phyloP scores from a whole-genome alignment of 2,113 vertebrate species.

The Hucho hucho region DNA sequence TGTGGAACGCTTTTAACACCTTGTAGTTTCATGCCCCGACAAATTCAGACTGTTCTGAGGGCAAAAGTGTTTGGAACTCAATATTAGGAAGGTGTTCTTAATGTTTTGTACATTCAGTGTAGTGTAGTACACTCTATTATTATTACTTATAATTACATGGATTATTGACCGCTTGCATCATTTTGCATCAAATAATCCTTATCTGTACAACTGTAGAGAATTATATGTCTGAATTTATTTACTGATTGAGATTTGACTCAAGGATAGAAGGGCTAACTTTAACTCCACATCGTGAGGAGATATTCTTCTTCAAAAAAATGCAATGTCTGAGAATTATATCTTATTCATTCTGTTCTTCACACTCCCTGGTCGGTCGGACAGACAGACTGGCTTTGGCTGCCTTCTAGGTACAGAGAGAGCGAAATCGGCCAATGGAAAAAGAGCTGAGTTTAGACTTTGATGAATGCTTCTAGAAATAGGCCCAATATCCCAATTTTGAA shows the following conservation, averaged over 20 bases:
- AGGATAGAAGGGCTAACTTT: not conserved
- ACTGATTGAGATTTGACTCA: constrained; percentile 5
- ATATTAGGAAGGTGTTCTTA: not conserved
- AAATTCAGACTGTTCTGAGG: too few relatives aligned
- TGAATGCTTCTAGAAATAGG: too few relatives aligned
- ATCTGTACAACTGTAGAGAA: constrained; percentile 7
- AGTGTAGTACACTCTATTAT: not conserved
- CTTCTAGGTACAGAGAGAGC: too few relatives aligned
- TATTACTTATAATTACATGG: constrained; percentile 30
- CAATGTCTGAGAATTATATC: not conserved
- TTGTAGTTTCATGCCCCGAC: too few relatives aligned
- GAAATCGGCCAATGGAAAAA: too few relatives aligned
- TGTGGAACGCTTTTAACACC: too few relatives aligned
- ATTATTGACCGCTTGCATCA: constrained; percentile 37
- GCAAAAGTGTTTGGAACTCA: not conserved
- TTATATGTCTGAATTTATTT: constrained; percentile 48
- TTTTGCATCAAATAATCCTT: constrained; percentile 50
- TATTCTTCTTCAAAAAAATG: not conserved
- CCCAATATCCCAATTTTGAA: too few relatives aligned
- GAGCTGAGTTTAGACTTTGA: too few relatives aligned
- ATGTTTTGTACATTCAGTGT: not conserved
- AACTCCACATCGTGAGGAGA: not conserved
- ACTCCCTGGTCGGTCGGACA: not conserved
- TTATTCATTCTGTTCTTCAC: not conserved
- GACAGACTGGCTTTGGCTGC: not conserved